Evolutionary conservation across 2,113 vertebrate species (phyloP), one percentile per base, ranked within the genome.

Genomic region (Vireo altiloquus): DNA sequence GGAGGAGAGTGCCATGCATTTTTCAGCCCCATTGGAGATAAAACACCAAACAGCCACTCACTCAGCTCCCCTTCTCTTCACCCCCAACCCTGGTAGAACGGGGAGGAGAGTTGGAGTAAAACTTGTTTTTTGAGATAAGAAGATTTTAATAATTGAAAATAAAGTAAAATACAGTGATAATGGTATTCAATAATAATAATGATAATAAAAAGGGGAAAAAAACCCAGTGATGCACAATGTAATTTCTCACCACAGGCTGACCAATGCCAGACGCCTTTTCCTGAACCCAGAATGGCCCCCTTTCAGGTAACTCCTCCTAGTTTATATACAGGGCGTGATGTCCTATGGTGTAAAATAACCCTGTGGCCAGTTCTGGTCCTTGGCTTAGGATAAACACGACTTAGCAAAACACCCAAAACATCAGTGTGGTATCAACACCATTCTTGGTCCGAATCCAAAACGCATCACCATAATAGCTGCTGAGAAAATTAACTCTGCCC

Each of bases 191-290:
- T 25, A 66, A 47, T 33, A 10, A 46, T 47, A 47, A 46, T 19
- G 2, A 64, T 33, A n/a, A 65, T 16, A n/a, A 24, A 33, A 47
- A 66, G 2, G 11, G 6, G 16, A 27, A 35, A 46, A 46, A 46
- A 46, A 44, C 0, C 22, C n/a, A 47, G 16, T 25, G 31, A 47
- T n/a, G 23, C 16, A n/a, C 5, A 0, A 27, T 35, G 16, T 25
- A 27, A 27, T 66, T 66, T 47, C 22, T 24, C 16, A 25, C 42
- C 16, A 25, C 8, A 9, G 6, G 15, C 42, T 66, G 42, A n/a
- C 11, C 1, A 2, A 65, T 46, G 15, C 40, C 63, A 65, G 14
- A 44, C 10, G 30, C 28, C 7, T 7, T 16, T 44, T 44, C 21
- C 31, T 47, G 16, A 66, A 46, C 42, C 11, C 13, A 40, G 27